Percentiles rank a stretch among this genome's conserved stretches.
Conservation (phyloP, 2,888 invertebrate species). For the Margaritifera margaritifera region DNA sequence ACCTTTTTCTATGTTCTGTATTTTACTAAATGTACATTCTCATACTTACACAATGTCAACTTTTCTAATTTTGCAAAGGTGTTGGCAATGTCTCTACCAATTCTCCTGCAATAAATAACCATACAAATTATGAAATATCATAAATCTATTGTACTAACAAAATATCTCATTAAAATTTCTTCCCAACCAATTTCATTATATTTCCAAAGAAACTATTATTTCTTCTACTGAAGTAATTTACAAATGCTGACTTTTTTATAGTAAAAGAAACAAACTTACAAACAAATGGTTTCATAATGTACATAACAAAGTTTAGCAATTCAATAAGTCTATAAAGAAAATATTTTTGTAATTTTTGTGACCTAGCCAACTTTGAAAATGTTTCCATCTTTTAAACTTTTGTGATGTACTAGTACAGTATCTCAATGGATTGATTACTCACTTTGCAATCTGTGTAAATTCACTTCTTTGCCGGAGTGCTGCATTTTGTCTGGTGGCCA, state of each 20-base stretch:
- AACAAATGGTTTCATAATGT: neutral
- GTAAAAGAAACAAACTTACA: neutral
- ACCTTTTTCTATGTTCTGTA: neutral
- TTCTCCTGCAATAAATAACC: slow-evolving; percentile 75
- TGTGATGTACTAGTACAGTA: neutral
- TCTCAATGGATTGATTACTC: slow-evolving; percentile 26
- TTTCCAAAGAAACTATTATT: neutral
- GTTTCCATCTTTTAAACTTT: too few relatives aligned
- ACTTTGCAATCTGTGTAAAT: slow-evolving; percentile 91
- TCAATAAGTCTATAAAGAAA: neutral
- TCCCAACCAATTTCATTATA: neutral
- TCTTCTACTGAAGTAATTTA: neutral
- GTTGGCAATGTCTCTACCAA: slow-evolving; percentile 95
- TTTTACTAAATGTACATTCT: neutral
- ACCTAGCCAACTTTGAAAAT: too few relatives aligned
- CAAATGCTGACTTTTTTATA: neutral
- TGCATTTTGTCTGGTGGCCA: slow-evolving; percentile 77
- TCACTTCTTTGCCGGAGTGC: slow-evolving; percentile 90
- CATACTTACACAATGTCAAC: slow-evolving; percentile 89
- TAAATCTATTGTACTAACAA: too few relatives aligned
- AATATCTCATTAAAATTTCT: too few relatives aligned
- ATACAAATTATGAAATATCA: too few relatives aligned
- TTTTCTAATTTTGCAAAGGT: slow-evolving; percentile 98
- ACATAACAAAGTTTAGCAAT: neutral
- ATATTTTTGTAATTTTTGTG: neutral